Conservation (phyloP, 2,888 invertebrate genomes). For the Scaeva pyrastri region DNA sequence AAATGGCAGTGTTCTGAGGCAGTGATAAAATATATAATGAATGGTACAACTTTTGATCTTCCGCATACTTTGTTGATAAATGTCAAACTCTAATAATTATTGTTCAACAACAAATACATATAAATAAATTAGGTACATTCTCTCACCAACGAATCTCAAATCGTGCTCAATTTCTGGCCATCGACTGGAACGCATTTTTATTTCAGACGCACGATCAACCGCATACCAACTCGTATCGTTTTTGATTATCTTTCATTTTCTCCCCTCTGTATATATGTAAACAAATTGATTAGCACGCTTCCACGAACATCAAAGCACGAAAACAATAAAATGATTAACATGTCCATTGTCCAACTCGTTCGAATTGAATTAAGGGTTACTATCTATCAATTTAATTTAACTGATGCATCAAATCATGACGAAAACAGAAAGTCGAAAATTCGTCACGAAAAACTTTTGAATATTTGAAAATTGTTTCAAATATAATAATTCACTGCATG, state of each 20-base stretch:
- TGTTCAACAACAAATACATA: too few species aligned
- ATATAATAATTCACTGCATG: slow-evolving; percentile 10
- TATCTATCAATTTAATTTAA: slow-evolving; percentile 47
- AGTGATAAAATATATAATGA: too few species aligned
- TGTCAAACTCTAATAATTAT: too few species aligned
- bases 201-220: slow-evolving; percentile 37
- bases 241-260: too few species aligned
- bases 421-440: neutral
- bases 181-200: neutral
- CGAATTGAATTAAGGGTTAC: slow-evolving; percentile 4
- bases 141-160: neutral
- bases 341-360: neutral
- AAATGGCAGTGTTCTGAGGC: too few species aligned
- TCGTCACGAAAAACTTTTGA: neutral
- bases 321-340: neutral
- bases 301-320: neutral
- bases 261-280: slow-evolving; percentile 1
- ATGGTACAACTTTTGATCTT: too few species aligned
- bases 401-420: slow-evolving; percentile 18
- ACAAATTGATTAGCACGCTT: slow-evolving; percentile 53
- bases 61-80: too few species aligned
- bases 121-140: neutral
- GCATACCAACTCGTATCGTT: too few species aligned
- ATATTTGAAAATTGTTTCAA: neutral
- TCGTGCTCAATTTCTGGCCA: neutral